phyloP scores from a whole-genome alignment of 2,113 vertebrate species.

The Ochotona princeps region DNA sequence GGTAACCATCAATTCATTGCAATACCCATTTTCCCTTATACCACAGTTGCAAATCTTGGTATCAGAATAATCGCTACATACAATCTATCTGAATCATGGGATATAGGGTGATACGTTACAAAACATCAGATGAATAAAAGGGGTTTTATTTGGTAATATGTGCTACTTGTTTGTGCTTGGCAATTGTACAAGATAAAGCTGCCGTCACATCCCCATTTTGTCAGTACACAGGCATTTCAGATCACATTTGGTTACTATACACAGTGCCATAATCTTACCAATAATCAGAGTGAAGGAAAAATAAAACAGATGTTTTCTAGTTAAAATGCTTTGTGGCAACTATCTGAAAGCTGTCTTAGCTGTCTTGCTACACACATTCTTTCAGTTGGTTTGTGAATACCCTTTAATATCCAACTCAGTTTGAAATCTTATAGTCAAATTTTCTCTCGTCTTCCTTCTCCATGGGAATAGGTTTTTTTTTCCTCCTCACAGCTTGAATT shows the following conservation, averaged over 20 bases:
- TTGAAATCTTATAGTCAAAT: conserved; percentile 30
- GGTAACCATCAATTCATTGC: conserved; percentile 3
- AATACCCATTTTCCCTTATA: conserved; percentile 4
- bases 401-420: conserved; percentile 26
- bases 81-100: conserved; percentile 42
- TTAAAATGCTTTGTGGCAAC: neutral
- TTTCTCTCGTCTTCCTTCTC: neutral
- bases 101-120: conserved; percentile 28
- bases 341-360: conserved; percentile 16
- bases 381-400: conserved; percentile 34
- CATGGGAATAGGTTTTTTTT: neutral
- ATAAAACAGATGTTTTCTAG: neutral
- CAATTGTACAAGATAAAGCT: conserved; percentile 5
- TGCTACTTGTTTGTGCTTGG: neutral
- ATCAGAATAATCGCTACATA: conserved; percentile 25
- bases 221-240: conserved; percentile 36
- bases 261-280: neutral
- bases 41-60: neutral
- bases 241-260: conserved; percentile 23
- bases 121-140: conserved; percentile 39
- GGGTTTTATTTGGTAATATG: neutral
- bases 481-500: neutral
- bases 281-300: conserved; percentile 20
- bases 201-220: neutral
- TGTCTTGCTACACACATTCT: neutral